Percentiles rank a stretch among this genome's conserved stretches.
phyloP scores from a whole-genome alignment of 2,888 invertebrate species.

The Tubulanus polymorphus region DNA sequence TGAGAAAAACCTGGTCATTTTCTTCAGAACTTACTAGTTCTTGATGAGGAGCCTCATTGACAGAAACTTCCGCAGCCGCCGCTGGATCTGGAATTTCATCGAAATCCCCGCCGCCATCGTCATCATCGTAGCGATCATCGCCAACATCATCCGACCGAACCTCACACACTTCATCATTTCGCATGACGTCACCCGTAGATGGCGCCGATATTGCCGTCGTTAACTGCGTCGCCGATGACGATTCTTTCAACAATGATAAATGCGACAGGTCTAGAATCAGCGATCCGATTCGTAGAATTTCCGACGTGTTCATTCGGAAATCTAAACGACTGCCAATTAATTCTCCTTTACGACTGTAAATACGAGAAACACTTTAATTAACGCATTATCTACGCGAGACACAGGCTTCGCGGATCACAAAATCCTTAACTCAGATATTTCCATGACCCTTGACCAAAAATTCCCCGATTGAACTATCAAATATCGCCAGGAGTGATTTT shows the following conservation, averaged over 20 bases:
- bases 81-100: constrained; percentile 8
- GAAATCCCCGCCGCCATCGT: constrained; percentile 12
- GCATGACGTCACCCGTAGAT: too few species aligned
- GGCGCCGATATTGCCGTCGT: too few species aligned
- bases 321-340: constrained; percentile 53
- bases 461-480: background rate
- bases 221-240: too few species aligned
- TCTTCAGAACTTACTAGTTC: too few species aligned
- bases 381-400: too few species aligned
- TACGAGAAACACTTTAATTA: too few species aligned
- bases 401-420: background rate
- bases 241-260: constrained; percentile 26
- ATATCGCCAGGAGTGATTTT: background rate
- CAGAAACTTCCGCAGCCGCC: background rate
- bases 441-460: too few species aligned
- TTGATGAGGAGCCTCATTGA: too few species aligned
- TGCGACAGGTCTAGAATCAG: constrained; percentile 41
- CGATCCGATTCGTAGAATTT: constrained; percentile 33
- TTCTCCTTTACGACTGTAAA: constrained; percentile 45
- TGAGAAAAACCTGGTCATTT: too few species aligned
- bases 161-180: too few species aligned
- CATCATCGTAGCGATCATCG: constrained; percentile 14
- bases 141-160: constrained; percentile 16
- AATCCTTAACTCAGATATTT: background rate
- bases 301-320: constrained; percentile 51